Conservation (phyloP, 2,888 invertebrate species). For the Zonitis immaculata region DNA sequence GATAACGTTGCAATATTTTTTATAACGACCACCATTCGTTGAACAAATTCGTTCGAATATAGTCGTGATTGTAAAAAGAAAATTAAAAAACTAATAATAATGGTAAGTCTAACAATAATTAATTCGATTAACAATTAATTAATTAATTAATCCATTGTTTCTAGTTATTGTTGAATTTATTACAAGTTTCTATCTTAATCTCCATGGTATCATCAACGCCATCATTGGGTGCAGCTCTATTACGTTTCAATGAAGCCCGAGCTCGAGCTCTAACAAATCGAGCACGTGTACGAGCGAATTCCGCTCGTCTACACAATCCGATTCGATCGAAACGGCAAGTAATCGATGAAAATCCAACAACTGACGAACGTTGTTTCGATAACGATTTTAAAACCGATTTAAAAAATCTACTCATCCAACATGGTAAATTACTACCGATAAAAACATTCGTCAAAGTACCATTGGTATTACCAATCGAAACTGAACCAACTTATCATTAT, state of each 20-base stretch:
- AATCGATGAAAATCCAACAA: not conserved
- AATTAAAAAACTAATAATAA: not conserved
- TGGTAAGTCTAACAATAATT: not conserved
- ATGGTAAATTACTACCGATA: too few species aligned
- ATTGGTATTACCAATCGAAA: too few species aligned
- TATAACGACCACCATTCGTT: too few species aligned
- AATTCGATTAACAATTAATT: not conserved
- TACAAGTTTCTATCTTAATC: not conserved
- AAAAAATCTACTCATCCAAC: too few species aligned
- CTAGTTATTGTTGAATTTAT: not conserved
- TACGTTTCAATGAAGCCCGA: conserved; percentile 3
- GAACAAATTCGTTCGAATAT: too few species aligned
- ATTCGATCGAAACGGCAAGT: conserved; percentile 4
- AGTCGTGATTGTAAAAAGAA: too few species aligned
- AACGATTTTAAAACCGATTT: too few species aligned
- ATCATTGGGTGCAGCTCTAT: not conserved
- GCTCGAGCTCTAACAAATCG: conserved; percentile 4
- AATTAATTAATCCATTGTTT: not conserved
- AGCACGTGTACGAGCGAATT: not conserved
- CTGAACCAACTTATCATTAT: too few species aligned
- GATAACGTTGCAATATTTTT: too few species aligned
- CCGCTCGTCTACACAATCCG: not conserved
- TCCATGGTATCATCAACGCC: not conserved
- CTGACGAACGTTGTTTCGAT: not conserved
- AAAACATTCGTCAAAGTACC: too few species aligned